Conservation (phyloP, 2,888 invertebrate genomes). For the Gandaritis pyraliata region DNA sequence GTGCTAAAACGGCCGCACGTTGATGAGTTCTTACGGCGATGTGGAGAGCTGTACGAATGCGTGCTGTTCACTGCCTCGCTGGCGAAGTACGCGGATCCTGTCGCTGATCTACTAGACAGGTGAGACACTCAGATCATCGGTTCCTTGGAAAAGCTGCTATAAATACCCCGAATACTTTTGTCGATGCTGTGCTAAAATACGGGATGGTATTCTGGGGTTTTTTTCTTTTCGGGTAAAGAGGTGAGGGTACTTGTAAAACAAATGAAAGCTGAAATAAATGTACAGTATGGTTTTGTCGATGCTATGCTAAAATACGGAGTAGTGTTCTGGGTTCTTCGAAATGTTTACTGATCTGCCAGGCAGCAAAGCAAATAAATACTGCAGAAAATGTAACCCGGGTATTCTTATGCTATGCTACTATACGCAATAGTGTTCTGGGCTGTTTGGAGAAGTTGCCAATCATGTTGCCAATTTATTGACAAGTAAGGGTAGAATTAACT, state of each 20-base stretch:
- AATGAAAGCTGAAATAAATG: neutral
- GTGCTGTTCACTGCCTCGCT: constrained; percentile 99
- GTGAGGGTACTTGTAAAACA: neutral
- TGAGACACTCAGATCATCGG: constrained; percentile 41
- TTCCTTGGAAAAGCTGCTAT: neutral
- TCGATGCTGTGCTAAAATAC: neutral
- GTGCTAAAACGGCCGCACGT: constrained; percentile 99
- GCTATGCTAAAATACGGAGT: neutral
- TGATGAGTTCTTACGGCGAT: constrained; percentile 98
- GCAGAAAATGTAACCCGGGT: neutral
- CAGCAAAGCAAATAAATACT: neutral
- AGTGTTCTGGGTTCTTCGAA: neutral
- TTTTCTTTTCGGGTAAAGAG: no score
- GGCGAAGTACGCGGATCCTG: constrained; percentile 99
- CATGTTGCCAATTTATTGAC: neutral
- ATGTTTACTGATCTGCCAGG: no score
- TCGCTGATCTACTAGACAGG: constrained; percentile 98
- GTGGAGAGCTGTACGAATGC: constrained; percentile 99
- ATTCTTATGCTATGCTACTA: neutral
- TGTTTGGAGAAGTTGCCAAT: neutral
- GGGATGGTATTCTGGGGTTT: no score
- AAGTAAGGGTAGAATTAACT: neutral
- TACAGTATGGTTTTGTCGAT: neutral
- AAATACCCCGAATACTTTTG: neutral
- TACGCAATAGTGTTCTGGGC: constrained; percentile 1